Percentiles rank a stretch among this genome's conserved stretches.
These are phyloP conservation scores for Phasia obesa DNA, from an alignment of 2,888 invertebrate genomes.

Conservation along the genomic window DNA sequence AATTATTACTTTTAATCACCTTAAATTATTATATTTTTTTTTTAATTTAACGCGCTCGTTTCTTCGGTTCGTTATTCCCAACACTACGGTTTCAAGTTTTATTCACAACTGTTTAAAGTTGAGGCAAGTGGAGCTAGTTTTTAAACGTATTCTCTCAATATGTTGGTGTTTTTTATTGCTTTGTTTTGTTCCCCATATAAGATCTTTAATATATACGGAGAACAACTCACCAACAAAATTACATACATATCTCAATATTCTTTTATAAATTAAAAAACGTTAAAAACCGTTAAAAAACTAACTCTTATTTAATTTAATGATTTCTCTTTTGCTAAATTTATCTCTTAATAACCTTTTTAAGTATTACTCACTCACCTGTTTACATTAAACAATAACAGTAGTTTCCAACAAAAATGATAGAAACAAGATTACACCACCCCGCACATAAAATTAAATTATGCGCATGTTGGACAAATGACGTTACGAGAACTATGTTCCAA, in stretches of 20 bases:
- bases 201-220: slow-evolving; percentile 56
- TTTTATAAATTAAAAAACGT: slow-evolving; percentile 33
- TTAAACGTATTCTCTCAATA: slow-evolving; percentile 53
- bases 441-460: too few species aligned
- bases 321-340: not conserved
- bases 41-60: slow-evolving; percentile 39
- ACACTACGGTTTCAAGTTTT: slow-evolving; percentile 65
- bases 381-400: too few species aligned
- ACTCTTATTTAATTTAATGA: slow-evolving; percentile 2
- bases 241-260: not conserved
- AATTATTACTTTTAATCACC: slow-evolving; percentile 29
- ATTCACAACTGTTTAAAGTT: slow-evolving; percentile 68
- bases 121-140: slow-evolving; percentile 68
- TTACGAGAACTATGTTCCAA: too few species aligned
- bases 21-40: slow-evolving; percentile 33
- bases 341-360: not conserved
- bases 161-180: not conserved
- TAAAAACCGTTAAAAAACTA: slow-evolving; percentile 7
- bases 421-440: too few species aligned
- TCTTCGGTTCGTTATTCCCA: slow-evolving; percentile 7
- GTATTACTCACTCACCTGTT: too few species aligned
- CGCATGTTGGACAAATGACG: too few species aligned
- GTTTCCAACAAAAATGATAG: too few species aligned
- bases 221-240: slow-evolving; percentile 6
- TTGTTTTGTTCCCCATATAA: slow-evolving; percentile 15